Evolutionary conservation across 2,113 vertebrate species (phyloP).

Genomic region (Tricholaema leucomelas): DNA sequence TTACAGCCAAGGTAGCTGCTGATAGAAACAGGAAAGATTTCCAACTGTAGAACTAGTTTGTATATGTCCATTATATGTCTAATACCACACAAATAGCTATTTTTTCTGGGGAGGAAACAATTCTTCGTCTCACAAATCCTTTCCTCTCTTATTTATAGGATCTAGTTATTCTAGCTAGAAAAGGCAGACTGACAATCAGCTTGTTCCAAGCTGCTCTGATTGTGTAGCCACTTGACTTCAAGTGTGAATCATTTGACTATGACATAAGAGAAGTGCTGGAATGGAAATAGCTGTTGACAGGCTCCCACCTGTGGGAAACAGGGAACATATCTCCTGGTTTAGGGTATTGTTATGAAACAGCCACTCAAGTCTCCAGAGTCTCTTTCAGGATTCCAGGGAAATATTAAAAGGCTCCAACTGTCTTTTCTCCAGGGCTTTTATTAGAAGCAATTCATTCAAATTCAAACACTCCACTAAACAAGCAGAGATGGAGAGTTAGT

Average conservation of each 20-base stretch:
- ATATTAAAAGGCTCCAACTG: not conserved
- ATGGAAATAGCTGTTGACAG: conserved; percentile 36
- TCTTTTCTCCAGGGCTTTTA: conserved; percentile 3
- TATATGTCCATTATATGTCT: not conserved
- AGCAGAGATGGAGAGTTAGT: not conserved
- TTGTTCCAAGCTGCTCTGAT: conserved; percentile 47
- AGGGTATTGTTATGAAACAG: conserved; percentile 6
- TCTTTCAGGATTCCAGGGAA: conserved; percentile 23
- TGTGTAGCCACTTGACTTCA: conserved; percentile 12
- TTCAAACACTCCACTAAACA: conserved; percentile 11
- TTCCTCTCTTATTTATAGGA: not conserved
- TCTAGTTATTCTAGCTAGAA: not conserved
- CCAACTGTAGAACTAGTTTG: not conserved
- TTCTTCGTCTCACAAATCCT: not conserved
- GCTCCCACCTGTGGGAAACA: conserved; percentile 23
- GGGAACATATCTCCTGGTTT: not conserved
- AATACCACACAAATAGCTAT: not conserved
- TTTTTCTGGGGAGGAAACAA: not conserved
- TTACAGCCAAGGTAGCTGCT: not conserved
- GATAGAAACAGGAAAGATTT: not conserved
- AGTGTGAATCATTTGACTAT: not conserved
- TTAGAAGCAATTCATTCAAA: not conserved
- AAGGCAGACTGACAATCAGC: not conserved
- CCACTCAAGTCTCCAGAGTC: not conserved
- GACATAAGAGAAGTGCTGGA: not conserved